phyloP scores from a whole-genome alignment of 2,888 invertebrate genomes.

The Hirtodrosophila duncani region DNA sequence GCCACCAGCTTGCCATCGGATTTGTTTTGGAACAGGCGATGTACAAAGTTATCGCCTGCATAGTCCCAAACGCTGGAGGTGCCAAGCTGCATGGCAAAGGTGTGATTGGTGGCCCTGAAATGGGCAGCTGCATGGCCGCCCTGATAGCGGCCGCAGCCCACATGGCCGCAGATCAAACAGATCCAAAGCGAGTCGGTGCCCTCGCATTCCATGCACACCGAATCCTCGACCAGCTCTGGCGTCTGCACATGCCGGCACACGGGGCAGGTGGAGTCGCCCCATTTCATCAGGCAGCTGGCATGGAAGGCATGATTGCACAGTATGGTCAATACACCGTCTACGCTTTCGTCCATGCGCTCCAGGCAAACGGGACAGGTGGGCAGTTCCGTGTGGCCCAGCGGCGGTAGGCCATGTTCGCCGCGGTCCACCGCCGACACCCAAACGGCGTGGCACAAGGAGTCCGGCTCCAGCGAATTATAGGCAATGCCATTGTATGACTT shows the following conservation, averaged over 20 bases:
- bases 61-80: slow-evolving; percentile 99
- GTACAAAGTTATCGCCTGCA: slow-evolving; percentile 94
- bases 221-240: slow-evolving; percentile 81
- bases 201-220: slow-evolving; percentile 82
- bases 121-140: slow-evolving; percentile 97
- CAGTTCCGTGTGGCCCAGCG: slow-evolving; percentile 92
- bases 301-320: slow-evolving; percentile 99
- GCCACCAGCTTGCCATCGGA: slow-evolving; percentile 97
- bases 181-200: slow-evolving; percentile 94
- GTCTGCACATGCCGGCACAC: slow-evolving; percentile 90
- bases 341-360: slow-evolving; percentile 99
- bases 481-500: slow-evolving; percentile 93
- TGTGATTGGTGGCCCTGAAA: slow-evolving; percentile 96
- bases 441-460: slow-evolving; percentile 93
- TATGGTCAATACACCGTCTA: slow-evolving; percentile 97
- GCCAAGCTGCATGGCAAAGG: slow-evolving; percentile 97
- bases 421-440: slow-evolving; percentile 97
- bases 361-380: slow-evolving; percentile 91
- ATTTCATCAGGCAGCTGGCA: slow-evolving; percentile 94
- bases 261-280: slow-evolving; percentile 98
- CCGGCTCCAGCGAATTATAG: slow-evolving; percentile 95
- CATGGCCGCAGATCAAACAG: slow-evolving; percentile 98
- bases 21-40: slow-evolving; percentile 96
- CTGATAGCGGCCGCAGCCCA: slow-evolving; percentile 96
- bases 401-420: slow-evolving; percentile 85